Base-by-base conservation (phyloP, 2,888 invertebrate genomes). In the Stenodera caucasica region DNA sequence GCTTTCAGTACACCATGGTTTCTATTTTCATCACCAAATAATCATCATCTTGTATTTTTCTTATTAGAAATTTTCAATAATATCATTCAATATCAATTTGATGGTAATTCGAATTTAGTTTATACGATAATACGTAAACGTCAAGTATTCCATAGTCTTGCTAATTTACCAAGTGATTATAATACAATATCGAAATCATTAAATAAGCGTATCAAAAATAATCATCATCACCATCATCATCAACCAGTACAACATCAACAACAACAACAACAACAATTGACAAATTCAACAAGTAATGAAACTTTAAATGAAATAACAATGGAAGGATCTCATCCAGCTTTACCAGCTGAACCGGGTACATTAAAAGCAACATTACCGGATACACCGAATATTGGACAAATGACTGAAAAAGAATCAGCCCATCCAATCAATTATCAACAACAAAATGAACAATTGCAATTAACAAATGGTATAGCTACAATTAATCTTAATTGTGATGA, bases 1-100 rank as follows among this genome's bases (percentile, higher is more conserved):
- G 98, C 98, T 26, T 99, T 99, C 83, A 95, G 96, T 80, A 98
- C 98, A 0, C 98, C 98, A 0, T 99, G 99, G 98, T 99, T 99
- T 84, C 85, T 99, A 72, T 96, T 97, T 80, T 95, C 97, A 4
- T 91, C 94, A 49, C 92, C 97, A 1, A 94, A 94, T 37, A 98
- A 99, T 80, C 98, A 99, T 81, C 98, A 99, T 80, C 86, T 99
- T 66, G 96, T 99, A 9, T 99, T 99, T 84, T 98, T 99, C 82
- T 83, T 99, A 53, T 85, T 99, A 55, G 99, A 99, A 85, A 97
- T 98, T 78, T 99, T 99, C 82, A 99, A 99, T 82, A 99, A 99
- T 80, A 98, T 99, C 72, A 99, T 99, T 71, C 99, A 99, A 84
- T 98, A 98, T 78, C 98, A 98, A 82, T 98, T 98, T 81, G 97